Conservation (phyloP, 2,113 vertebrate genomes). For the Chionomys nivalis region DNA sequence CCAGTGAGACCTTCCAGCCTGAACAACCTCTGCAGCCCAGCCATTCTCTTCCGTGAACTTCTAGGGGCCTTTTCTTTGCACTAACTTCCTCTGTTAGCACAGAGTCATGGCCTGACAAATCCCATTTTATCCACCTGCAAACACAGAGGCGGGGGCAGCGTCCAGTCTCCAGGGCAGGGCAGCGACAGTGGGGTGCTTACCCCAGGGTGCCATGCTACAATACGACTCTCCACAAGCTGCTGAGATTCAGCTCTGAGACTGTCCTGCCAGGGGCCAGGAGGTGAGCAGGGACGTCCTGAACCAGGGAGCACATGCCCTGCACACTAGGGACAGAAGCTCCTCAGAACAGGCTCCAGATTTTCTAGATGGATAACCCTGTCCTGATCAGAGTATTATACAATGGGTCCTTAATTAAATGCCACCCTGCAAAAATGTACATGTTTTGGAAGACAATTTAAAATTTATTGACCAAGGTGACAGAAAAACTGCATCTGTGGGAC, state of each 20-base stretch:
- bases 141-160: rapidly evolving
- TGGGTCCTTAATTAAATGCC: background rate
- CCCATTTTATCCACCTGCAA: background rate
- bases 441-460: background rate
- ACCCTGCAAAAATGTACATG: background rate
- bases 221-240: rapidly evolving
- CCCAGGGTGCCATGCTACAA: background rate
- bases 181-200: rapidly evolving
- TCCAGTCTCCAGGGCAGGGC: background rate
- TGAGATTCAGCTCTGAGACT: rapidly evolving
- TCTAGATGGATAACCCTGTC: no score
- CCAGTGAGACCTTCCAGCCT: rapidly evolving
- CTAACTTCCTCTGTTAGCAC: background rate
- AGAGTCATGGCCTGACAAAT: no score
- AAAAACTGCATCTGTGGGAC: background rate
- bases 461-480: background rate
- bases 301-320: rapidly evolving
- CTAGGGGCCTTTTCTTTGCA: no score
- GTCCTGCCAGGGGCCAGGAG: background rate
- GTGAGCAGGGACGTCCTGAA: no score
- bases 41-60: no score
- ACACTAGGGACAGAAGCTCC: rapidly evolving
- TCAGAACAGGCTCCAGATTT: rapidly evolving
- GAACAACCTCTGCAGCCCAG: no score
- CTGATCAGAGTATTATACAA: background rate